Evolutionary conservation across 2,113 vertebrate genomes (phyloP), one percentile per base, ranked within the genome.

Genomic region (Plestiodon gilberti): DNA sequence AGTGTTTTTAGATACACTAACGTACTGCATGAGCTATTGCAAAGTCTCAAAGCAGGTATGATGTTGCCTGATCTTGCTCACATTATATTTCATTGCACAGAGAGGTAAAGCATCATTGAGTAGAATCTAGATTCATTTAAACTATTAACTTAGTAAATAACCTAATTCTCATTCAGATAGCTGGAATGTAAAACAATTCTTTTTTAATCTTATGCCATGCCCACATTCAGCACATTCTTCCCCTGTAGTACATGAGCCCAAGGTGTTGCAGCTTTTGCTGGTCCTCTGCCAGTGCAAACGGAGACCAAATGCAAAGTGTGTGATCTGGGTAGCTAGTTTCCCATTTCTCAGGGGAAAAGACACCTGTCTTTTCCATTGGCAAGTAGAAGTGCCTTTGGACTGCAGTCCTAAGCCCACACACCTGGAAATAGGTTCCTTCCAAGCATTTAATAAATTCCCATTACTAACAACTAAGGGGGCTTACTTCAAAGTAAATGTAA

Each of bases 21-120:
- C 20, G 71, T 43, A 74, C 2, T 81, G 69, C 18, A 59, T 71
- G 67, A 79, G 6, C 55, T 61, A 33, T 65, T 33, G 23, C 78
- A 75, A 81, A 40, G 67, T 75, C 61, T 79, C 67, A 86, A 81
- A 38, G n/a, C 33, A 75, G n/a, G 40, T 87, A 55, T 75, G 33
- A 57, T 20, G 48, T 69, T 73, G 38, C 40, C 6, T 78, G 25
- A 9, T 78, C 57, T 13, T 67, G 64, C 65, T 78, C 43, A 38
- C 43, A 38, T 33, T 62, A 28, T 73, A 23, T 57, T 64, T 86
- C 30, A 40, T 30, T 61, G 28, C 35, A 23, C 57, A 52, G 3
- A 38, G 35, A 80, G n/a, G 59, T 75, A 65, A 81, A 74, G 13
- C 30, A 40, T 81, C 6, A 10, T n/a, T 81, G 23, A 74, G 74